Evolutionary conservation across 2,113 vertebrate species (phyloP).

Genomic region (Pomatostomus ruficeps): DNA sequence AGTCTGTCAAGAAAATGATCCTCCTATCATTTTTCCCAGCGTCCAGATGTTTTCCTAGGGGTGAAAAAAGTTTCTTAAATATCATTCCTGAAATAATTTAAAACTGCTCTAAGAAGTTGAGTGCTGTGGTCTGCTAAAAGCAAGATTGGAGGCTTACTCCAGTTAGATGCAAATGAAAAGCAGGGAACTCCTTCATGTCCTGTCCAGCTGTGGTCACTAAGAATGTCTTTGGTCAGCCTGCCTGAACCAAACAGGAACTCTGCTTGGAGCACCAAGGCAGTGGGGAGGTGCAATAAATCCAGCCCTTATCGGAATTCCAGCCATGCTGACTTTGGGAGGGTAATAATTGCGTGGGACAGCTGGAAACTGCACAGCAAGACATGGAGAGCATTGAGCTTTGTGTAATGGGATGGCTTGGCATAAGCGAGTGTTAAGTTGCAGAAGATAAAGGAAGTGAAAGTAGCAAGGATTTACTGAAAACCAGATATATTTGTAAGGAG

Average conservation of each 20-base stretch:
- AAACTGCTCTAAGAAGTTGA: background rate
- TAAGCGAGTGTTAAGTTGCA: background rate
- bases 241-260: background rate
- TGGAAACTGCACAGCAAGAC: background rate
- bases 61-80: background rate
- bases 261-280: background rate
- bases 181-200: background rate
- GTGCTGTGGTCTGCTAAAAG: background rate
- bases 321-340: background rate
- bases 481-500: background rate
- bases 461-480: background rate
- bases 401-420: background rate
- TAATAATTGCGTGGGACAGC: background rate
- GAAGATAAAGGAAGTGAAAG: background rate
- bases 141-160: background rate
- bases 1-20: background rate
- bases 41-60: background rate
- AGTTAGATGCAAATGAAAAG: background rate
- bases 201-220: background rate
- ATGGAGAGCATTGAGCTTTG: background rate
- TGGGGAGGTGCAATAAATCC: background rate
- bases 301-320: background rate
- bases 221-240: conserved; percentile 7
- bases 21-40: background rate
- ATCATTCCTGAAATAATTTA: background rate